A percentile compares a stretch with the other conserved stretches of the same genome.
Evolutionary conservation across 2,888 invertebrate species (phyloP).

Genomic region (Dicyrtoma fusca): DNA sequence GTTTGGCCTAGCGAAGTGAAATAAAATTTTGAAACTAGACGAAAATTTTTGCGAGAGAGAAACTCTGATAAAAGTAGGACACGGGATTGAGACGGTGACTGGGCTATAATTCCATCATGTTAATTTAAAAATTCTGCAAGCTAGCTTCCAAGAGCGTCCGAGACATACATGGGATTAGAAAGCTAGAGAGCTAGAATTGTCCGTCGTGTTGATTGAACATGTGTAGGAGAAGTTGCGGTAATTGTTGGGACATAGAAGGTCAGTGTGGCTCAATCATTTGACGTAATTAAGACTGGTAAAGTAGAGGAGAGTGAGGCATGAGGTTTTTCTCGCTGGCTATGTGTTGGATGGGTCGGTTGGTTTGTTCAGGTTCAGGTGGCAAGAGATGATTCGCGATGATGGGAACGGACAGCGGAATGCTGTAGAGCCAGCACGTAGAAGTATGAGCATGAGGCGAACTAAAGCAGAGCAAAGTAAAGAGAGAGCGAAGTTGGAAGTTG

Average conservation of each 20-base stretch:
- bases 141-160: no score
- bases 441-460: neutral
- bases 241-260: conserved; percentile 21
- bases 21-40: no score
- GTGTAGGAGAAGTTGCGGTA: conserved; percentile 8
- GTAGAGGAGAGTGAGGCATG: conserved; percentile 18
- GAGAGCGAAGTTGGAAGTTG: neutral
- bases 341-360: no score
- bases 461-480: neutral
- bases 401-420: neutral
- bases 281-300: conserved; percentile 27
- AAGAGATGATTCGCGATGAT: conserved; percentile 14
- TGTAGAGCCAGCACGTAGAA: neutral
- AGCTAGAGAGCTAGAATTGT: no score
- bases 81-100: no score
- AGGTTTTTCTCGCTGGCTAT: neutral
- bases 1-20: no score
- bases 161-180: no score
- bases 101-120: no score
- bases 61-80: no score
- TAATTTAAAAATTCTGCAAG: no score
- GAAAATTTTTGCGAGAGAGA: no score
- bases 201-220: no score
- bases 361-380: conserved; percentile 9
- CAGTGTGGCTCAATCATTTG: conserved; percentile 28